Evolutionary conservation across 2,888 invertebrate genomes (phyloP).

Genomic region (Pterostichus madidus): DNA sequence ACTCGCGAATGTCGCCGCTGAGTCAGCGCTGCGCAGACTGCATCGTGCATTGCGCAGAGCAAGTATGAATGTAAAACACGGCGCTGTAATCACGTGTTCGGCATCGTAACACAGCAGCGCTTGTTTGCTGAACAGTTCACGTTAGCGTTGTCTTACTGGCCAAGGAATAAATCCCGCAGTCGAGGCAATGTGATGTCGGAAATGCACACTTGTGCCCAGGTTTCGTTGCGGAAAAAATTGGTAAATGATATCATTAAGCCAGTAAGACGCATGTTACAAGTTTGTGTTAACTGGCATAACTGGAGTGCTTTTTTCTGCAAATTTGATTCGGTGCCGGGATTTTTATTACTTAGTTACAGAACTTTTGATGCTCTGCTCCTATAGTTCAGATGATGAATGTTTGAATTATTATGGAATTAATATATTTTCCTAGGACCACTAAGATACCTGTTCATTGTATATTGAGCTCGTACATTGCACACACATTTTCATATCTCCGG

Average conservation of each 20-base stretch:
- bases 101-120: slow-evolving; percentile 54
- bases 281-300: background rate
- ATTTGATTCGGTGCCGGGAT: background rate
- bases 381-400: no score
- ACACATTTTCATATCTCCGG: no score
- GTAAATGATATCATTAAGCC: slow-evolving; percentile 11
- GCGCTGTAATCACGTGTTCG: slow-evolving; percentile 44
- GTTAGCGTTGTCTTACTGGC: slow-evolving; percentile 6
- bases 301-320: background rate
- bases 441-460: no score
- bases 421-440: no score
- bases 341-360: no score
- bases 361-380: no score
- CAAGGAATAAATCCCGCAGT: slow-evolving; percentile 15
- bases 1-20: background rate
- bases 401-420: no score
- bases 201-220: background rate
- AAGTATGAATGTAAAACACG: slow-evolving; percentile 51
- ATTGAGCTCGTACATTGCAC: no score
- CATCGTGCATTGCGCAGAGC: background rate
- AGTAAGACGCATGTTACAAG: background rate
- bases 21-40: background rate
- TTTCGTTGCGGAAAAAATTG: slow-evolving; percentile 8
- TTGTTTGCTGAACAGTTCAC: slow-evolving; percentile 23
- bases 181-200: background rate